Base-by-base conservation (phyloP, 2,113 vertebrate genomes). In the Eubucco bourcierii region DNA sequence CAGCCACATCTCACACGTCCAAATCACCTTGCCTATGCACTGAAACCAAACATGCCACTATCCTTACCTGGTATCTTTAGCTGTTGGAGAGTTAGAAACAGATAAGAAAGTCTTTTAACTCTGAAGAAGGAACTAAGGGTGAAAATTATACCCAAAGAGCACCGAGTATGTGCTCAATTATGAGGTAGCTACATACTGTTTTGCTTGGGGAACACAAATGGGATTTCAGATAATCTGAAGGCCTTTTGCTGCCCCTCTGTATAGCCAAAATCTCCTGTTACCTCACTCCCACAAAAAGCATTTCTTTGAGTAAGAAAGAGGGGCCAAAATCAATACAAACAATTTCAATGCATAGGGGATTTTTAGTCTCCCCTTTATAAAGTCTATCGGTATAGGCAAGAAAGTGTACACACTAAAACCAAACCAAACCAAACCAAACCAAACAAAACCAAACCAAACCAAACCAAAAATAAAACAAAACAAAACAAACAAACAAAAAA, bases 71-170 rank as follows among this genome's bases (percentile, higher is more conserved):
- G 80, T 64, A 53, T 60, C 25, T 78, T 59, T 55, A 87, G 74
- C 66, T 50, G 47, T 9, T 53, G n/a, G 52, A 66, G 18, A 46
- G 28, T 28, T 66, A 46, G 41, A 90, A 16, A 20, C 15, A 82
- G 70, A 93, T 1, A 68, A 61, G 37, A 91, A 31, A 78, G 25
- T n/a, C 85, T 75, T 80, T 90, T 72, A 61, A 33, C 60, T 80
- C 70, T 56, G 34, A 88, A 85, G 87, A 52, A 52, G 91, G 79
- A 73, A 85, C 34, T 84, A 94, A 76, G 29, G 47, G 39, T 63
- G 67, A 55, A 61, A 79, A 37, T 23, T 33, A 50, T 39, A 44
- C 66, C 78, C 37, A 29, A 76, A 63, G 21, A 55, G n/a, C 1
- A 0, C 25, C 41, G 15, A 6, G 44, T 41, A 14, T 1, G 2